These are phyloP conservation scores for Drosophila fulvimacula DNA, from an alignment of 2,888 invertebrate species.

Conservation along the genomic window DNA sequence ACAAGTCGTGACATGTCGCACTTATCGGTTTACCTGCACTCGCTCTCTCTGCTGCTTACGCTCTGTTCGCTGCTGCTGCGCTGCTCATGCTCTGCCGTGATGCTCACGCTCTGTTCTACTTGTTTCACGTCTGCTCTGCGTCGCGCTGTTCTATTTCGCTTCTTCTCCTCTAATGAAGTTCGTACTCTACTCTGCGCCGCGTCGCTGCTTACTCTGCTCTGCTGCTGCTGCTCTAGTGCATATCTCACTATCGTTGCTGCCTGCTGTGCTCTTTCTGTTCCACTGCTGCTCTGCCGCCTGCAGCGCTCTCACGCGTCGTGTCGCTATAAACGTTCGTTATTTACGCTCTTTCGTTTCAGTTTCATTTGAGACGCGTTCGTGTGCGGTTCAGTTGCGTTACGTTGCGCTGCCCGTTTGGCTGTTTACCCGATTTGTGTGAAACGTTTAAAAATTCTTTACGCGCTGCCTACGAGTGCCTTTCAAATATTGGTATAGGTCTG, in stretches of 20 bases:
- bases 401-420: conserved; percentile 7
- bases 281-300: background rate
- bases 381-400: conserved; percentile 43
- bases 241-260: background rate
- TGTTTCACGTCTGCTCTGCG: no score
- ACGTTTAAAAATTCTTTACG: conserved; percentile 41
- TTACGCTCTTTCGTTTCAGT: conserved; percentile 32
- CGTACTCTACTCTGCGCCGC: background rate
- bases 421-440: conserved; percentile 27
- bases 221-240: no score
- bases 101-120: no score
- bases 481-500: conserved; percentile 39
- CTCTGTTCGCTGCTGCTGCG: background rate
- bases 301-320: conserved; percentile 6
- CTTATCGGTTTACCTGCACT: conserved; percentile 7
- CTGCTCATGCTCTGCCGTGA: background rate
- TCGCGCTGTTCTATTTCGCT: background rate
- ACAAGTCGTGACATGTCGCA: background rate
- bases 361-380: conserved; percentile 43
- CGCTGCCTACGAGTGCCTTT: conserved; percentile 38
- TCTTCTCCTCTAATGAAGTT: background rate
- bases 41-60: background rate
- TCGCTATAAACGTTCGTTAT: conserved; percentile 50
- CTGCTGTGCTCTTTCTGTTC: background rate
- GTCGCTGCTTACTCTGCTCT: background rate